Evolutionary conservation across 2,888 invertebrate species (phyloP), one percentile per base, ranked within the genome.

Genomic region (Oligia fasciuncula): DNA sequence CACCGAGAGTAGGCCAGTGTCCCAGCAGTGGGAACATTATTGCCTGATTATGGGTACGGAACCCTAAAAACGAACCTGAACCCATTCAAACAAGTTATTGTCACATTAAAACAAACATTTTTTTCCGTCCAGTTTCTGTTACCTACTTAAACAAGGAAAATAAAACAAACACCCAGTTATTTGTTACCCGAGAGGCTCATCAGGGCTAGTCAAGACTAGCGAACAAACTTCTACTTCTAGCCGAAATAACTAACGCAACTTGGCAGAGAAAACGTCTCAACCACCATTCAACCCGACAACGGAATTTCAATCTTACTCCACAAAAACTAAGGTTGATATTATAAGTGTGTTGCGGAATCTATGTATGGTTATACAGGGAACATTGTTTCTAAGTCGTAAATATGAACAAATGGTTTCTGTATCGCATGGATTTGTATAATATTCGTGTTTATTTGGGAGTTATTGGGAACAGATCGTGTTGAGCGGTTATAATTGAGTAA

Each of bases 181-280:
- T 85, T 83, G 87, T 79, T 73, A 83, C 87, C 77, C 78, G 29
- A 83, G 87, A 81, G 80, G 80, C 87, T 87, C 85, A 85, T 87
- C 87, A 86, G 29, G 69, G 79, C 77, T 79, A 85, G 79, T 86
- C 77, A 85, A 75, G 76, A 71, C 87, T 71, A 74, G 69, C 70
- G 76, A 85, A 82, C 87, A 76, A 86, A 80, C 71, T 87, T 87
- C 75, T 74, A 70, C 67, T 68, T 80, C 69, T 84, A 82, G 74
- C 76, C 83, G 69, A 85, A 83, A 87, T 87, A 80, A 86, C 76
- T 80, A 78, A 69, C 74, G 29, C 13, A 68, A 77, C 83, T 71
- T 54, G 51, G 23, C 49, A 43, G 2, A 40, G 35, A 68, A 76
- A 75, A 76, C 13, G 51, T 62, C 63, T 23, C 46, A 80, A 79